Evolutionary conservation across 2,113 vertebrate genomes (phyloP).

Genomic region (Rhynchomys soricoides): DNA sequence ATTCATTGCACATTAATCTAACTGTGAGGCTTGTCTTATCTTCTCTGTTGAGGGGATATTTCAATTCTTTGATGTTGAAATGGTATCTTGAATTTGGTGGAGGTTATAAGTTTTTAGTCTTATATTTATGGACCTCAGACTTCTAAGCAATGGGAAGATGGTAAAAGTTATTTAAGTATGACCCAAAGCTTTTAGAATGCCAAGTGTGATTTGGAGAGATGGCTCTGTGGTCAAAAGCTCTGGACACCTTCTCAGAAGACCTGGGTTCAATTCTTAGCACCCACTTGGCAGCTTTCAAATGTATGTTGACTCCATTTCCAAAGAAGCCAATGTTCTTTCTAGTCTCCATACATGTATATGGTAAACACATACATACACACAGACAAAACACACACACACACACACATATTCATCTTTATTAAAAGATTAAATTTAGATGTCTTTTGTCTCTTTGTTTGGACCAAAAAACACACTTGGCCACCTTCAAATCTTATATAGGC

Average conservation of each 20-base stretch:
- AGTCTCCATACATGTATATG: not conserved
- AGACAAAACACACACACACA: not conserved
- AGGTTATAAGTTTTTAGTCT: not conserved
- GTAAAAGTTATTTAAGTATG: not conserved
- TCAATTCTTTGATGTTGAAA: not conserved
- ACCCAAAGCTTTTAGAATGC: not conserved
- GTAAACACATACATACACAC: not conserved
- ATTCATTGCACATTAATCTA: not conserved
- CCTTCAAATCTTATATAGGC: no score
- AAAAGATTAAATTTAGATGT: not conserved
- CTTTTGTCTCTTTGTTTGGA: not conserved
- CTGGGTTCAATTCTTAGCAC: not conserved
- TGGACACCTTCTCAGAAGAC: not conserved
- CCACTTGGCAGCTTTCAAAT: not conserved
- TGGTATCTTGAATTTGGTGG: not conserved
- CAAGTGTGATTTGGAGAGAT: not conserved
- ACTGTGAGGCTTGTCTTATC: fast-evolving
- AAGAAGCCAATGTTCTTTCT: not conserved
- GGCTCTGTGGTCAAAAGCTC: not conserved
- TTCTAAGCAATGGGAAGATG: not conserved
- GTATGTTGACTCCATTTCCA: not conserved
- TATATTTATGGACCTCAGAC: not conserved
- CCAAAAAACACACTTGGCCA: not conserved
- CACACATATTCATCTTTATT: not conserved
- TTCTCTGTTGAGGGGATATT: not conserved